Percentiles rank a stretch among this genome's conserved stretches.
Evolutionary conservation across 2,113 vertebrate species (phyloP).

Genomic region (Rhabdomys dilectus): DNA sequence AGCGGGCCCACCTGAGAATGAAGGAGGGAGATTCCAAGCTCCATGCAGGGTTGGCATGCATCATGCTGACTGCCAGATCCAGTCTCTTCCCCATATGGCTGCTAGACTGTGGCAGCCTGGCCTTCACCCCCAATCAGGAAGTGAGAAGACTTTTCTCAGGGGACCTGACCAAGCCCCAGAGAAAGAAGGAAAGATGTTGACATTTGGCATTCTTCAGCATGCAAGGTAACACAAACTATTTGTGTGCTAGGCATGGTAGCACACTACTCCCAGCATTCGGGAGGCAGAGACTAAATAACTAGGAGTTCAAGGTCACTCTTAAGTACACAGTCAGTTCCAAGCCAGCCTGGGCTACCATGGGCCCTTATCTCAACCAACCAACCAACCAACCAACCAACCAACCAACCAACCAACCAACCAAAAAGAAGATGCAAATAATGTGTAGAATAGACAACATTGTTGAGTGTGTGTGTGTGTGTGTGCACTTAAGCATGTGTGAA

Average conservation of each 20-base stretch:
- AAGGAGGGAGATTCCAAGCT: background rate
- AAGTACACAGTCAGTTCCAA: background rate
- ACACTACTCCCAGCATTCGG: background rate
- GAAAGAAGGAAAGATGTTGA: background rate
- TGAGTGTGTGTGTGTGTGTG: background rate
- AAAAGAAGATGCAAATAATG: background rate
- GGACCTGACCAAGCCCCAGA: background rate
- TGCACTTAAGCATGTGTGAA: background rate
- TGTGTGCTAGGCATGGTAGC: background rate
- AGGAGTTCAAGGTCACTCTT: background rate
- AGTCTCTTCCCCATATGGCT: background rate
- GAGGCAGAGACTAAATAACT: background rate
- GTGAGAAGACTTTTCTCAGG: background rate
- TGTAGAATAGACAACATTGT: background rate
- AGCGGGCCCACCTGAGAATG: background rate
- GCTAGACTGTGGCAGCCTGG: background rate
- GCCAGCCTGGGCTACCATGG: background rate
- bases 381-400: background rate
- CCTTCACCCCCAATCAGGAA: background rate
- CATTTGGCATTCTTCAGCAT: background rate
- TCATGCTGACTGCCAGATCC: background rate
- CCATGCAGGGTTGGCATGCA: background rate
- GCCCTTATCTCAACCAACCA: background rate
- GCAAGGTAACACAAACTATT: background rate
- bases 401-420: too few relatives aligned